Base-by-base conservation (phyloP, 2,888 invertebrate genomes). In the Mythimna ferrago region DNA sequence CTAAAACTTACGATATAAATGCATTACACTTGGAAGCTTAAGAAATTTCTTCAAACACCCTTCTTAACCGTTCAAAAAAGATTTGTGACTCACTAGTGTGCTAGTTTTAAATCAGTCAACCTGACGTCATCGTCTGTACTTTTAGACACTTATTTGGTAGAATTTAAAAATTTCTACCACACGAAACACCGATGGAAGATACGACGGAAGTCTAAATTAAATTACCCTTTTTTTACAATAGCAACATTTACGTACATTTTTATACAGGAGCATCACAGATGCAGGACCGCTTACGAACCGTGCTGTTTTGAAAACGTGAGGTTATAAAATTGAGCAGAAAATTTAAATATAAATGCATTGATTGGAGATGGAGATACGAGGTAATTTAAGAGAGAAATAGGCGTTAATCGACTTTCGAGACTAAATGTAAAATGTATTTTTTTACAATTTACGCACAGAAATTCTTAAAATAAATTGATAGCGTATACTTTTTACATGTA, bases 201-300 rank as follows among this genome's bases (percentile, higher is more conserved):
- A 76, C 62, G 69, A 78, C 38, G 84, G 86, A 85, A 85, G 84
- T 86, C 65, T 72, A 80, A 71, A 74, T 77, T 71, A 80, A 63
- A 73, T 77, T 81, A 86, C 77, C 84, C 78, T 85, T 81, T 76
- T 77, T 79, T 81, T 73, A 75, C 67, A 81, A 77, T 81, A 83
- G 78, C 80, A 83, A 81, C 74, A 81, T 86, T 74, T 65, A 81
- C 83, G 77, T 71, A 76, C 75, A 74, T 74, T 73, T 73, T 61
- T 81, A 51, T 61, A 71, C 54, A 76, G 38, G 21, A 48, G 62
- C 82, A 62, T 67, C 68, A 77, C 67, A 61, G 6, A 67, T 71
- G 58, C n/a, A 41, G 58, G 57, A 76, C 66, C 67, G 73, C 71
- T 74, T 64, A 66, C 56, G 78, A 79, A 77, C 81, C 77, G 76